Base-by-base conservation (phyloP, 1,140 invertebrate genomes). In the Vanessa atalanta region DNA sequence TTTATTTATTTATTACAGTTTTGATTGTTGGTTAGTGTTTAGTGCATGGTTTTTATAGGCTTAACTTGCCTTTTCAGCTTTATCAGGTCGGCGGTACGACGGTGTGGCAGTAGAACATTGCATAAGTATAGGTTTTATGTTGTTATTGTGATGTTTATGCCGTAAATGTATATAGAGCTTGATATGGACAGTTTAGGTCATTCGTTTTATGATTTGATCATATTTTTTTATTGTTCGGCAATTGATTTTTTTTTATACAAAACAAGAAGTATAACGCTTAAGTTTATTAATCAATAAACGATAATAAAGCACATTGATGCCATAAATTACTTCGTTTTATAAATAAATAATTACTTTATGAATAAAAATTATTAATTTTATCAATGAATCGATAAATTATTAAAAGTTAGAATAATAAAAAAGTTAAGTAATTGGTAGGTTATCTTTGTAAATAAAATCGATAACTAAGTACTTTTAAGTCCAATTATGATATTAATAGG, bases 1-100 rank as follows among this genome's bases (percentile, higher is more conserved):
- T 89, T 89, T 91, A 88, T 90, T 91, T 89, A 88, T 91, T 91
- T 90, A 89, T 73, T 83, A 87, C 88, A 78, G 74, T 90, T 92
- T 88, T 80, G 84, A 88, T 83, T 84, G 85, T 84, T 77, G 26
- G 79, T 57, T 72, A 75, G 81, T 80, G 86, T 92, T 92, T 92
- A 92, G 90, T 91, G 90, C 89, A 92, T 88, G 90, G 88, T 90
- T 92, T 91, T 92, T 91, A 92, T 92, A 90, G 89, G 88, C 86
- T 88, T 90, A 89, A 92, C 84, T 91, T 91, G 89, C 88, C 90
- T 91, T 92, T 92, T 91, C 89, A 92, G 89, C 88, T 92, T 90
- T 92, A 92, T 92, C 90, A 92, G 90, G 90, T 90, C 84, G 85
- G 84, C 81, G 85, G 90, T 88, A 85, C 84, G 86, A 81, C 86